Base-by-base conservation (phyloP, 2,888 invertebrate species). In the Tenthredo distinguenda region DNA sequence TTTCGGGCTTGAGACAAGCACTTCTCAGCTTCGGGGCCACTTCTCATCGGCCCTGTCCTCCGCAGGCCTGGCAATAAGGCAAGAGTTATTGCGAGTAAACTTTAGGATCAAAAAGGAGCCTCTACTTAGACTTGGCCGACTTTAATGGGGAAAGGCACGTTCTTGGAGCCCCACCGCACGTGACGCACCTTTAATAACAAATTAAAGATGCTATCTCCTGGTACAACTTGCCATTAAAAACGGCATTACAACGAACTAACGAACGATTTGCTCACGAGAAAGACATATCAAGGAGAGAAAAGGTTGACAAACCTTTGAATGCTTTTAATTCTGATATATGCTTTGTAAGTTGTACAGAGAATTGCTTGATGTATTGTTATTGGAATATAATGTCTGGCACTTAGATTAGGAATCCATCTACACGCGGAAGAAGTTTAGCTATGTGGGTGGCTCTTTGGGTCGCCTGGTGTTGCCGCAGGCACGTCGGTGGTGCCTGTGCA, bases 1-100 rank as follows among this genome's bases (percentile, higher is more conserved):
- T 77, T 55, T 50, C 50, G 34, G 76, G 77, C 34, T 77, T 77
- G 55, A 50, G 50, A 81, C 62, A 81, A 81, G 40, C 81, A 62
- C 81, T 81, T 40, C 81, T 81, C 31, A 81, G 81, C 62, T 34
- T 81, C 81, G 37, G 62, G 55, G 47, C 26, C 50, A 58, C 58
- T 40, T 62, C 18, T 58, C 58, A 40, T 58, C 37, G 40, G 21
- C 62, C 81, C 37, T 62, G 81, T 81, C 81, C 21, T 81, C 37
- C 26, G 18, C 81, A 81, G 81, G 31, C 37, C 58, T 40, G 21
- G 58, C 37, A 81, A 81, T 58, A 81, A 58, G 58, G 40, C 40
- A 37, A 40, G 37, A 81, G 81, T 81, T 58, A 81, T 81, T 81
- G 40, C 81, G 40, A 81, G 81, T 58, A 81, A 81, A 62, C 81